Base-by-base conservation (phyloP, 2,888 invertebrate genomes). In the Drosophila merina region DNA sequence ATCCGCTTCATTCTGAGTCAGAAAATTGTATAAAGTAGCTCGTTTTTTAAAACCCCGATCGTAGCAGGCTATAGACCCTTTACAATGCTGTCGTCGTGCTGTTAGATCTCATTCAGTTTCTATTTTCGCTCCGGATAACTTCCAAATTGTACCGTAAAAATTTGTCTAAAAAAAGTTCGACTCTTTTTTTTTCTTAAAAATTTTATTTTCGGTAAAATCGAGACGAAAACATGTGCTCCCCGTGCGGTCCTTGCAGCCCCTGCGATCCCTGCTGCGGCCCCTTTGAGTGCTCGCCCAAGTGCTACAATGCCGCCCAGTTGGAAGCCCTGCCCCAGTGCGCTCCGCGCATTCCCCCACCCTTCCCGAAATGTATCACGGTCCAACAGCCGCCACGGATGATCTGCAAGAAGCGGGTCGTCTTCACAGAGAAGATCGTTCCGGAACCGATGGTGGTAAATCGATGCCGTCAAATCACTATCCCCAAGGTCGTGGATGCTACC, bases 351-450 rank as follows among this genome's bases (percentile, higher is more conserved):
- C 89, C 90, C 38, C 89, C 89, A 8, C 89, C 89, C 4, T 67
- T 83, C 33, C 90, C 90, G 20, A 89, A 89, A 71, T 88, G 89
- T 70, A 89, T 91, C 31, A 90, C 90, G 9, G 86, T 91, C 4
- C 91, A 91, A 56, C 90, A 91, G 57, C 90, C 90, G 1, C 90
- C 91, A 0, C 88, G 89, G 7, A 74, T 90, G 14, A 85, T 91
- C 51, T 89, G 89, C 64, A 89, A 89, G 72, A 91, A 91, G 76
- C 88, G 89, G 10, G 90, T 91, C 25, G 88, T 91, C 1, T 90
- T 89, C 63, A 90, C 89, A 26, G 89, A 89, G 60, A 90, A 90
- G 75, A 81, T 90, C 12, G 72, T 90, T 0, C 89, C 86, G 2
- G 89, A 89, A 49, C 89, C 89, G 14, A 89, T 88, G 88, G 89